A percentile compares a stretch with the other conserved stretches of the same genome.
These are phyloP conservation scores for Macrobrachium rosenbergii DNA, from an alignment of 1,140 invertebrate species.

Conservation along the genomic window DNA sequence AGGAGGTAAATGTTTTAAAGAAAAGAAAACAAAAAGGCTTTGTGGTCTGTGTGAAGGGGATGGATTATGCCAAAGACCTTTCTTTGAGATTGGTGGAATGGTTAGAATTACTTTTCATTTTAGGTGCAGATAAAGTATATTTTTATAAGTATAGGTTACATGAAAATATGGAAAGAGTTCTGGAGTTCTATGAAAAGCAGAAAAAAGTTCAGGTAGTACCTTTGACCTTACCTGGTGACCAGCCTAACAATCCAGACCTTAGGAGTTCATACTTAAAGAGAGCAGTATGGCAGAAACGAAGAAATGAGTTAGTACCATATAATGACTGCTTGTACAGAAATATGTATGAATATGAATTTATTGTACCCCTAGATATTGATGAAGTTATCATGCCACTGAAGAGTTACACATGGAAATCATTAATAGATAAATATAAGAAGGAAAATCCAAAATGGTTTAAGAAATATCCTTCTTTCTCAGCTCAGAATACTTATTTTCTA, in stretches of 20 bases:
- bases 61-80: slow-evolving; percentile 93
- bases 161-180: slow-evolving; percentile 90
- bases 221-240: slow-evolving; percentile 89
- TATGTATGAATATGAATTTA: slow-evolving; percentile 78
- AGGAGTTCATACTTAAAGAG: slow-evolving; percentile 90
- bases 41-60: slow-evolving; percentile 94
- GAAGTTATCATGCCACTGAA: slow-evolving; percentile 81
- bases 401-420: slow-evolving; percentile 80
- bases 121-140: slow-evolving; percentile 93
- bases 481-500: slow-evolving; percentile 64
- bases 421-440: slow-evolving; percentile 80
- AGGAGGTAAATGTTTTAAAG: slow-evolving; percentile 20
- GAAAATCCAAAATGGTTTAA: slow-evolving; percentile 32
- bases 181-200: slow-evolving; percentile 82
- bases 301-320: slow-evolving; percentile 96
- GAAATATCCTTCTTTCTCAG: slow-evolving; percentile 65
- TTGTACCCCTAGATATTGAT: slow-evolving; percentile 64
- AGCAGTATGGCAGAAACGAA: slow-evolving; percentile 85
- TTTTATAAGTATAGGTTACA: slow-evolving; percentile 93
- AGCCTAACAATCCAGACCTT: slow-evolving; percentile 89
- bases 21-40: slow-evolving; percentile 80
- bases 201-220: slow-evolving; percentile 82
- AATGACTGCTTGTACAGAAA: slow-evolving; percentile 97
- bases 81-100: slow-evolving; percentile 92
- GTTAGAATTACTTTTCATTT: slow-evolving; percentile 87